Percentiles rank a stretch among this genome's conserved stretches.
Conservation (phyloP, 1,140 invertebrate genomes). For the Galendromus occidentalis region DNA sequence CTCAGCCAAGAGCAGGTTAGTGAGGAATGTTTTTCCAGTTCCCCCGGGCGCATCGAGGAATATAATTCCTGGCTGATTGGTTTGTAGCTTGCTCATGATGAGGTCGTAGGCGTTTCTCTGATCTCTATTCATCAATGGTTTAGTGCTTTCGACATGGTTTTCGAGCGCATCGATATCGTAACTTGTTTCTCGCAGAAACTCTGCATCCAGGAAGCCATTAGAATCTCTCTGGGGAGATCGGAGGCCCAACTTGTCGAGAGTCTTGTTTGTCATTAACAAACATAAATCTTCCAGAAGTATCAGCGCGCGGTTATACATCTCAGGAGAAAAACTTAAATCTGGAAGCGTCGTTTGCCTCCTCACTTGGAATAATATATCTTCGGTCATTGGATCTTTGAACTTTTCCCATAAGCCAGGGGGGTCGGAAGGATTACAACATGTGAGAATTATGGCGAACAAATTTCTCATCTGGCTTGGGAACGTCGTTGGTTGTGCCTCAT, state of each 20-base stretch:
- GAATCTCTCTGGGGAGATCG: neutral
- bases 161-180: neutral
- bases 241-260: neutral
- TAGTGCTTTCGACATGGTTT: constrained; percentile 1
- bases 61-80: constrained; percentile 18
- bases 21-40: constrained; percentile 26
- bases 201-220: neutral
- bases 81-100: constrained; percentile 20
- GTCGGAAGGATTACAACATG: constrained; percentile 23
- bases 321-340: neutral
- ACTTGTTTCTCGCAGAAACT: neutral
- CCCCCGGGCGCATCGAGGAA: constrained; percentile 21
- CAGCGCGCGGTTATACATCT: constrained; percentile 14
- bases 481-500: constrained; percentile 26
- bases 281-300: constrained; percentile 15
- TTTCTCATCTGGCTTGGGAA: constrained; percentile 21
- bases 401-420: constrained; percentile 17
- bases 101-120: constrained; percentile 15
- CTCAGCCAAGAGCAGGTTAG: constrained; percentile 17
- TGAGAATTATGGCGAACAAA: constrained; percentile 27
- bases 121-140: neutral
- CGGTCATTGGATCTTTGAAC: constrained; percentile 13
- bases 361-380: constrained; percentile 12
- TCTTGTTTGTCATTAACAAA: neutral
- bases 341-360: neutral